These are phyloP conservation scores for Branchinecta lynchi DNA, from an alignment of 1,140 invertebrate species.

Conservation along the genomic window DNA sequence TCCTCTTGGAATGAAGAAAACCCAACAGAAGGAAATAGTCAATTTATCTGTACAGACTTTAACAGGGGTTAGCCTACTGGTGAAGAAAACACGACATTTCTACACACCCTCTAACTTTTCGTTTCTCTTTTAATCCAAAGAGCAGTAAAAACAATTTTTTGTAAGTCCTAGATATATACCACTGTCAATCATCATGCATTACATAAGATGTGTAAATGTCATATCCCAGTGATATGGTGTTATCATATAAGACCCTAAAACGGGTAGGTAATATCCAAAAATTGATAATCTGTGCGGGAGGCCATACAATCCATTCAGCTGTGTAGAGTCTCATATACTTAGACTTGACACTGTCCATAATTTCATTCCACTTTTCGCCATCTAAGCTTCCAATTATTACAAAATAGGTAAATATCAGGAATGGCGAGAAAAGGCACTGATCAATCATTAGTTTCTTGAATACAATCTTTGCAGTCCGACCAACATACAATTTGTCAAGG, in stretches of 20 bases:
- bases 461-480: conserved; percentile 48
- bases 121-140: too few relatives aligned
- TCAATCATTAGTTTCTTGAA: conserved; percentile 72
- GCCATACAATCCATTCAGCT: conserved; percentile 66
- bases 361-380: conserved; percentile 40
- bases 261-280: conserved; percentile 69
- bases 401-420: conserved; percentile 67
- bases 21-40: too few relatives aligned
- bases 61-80: too few relatives aligned
- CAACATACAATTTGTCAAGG: conserved; percentile 50
- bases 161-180: too few relatives aligned
- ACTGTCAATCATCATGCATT: conserved; percentile 40
- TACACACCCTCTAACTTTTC: too few relatives aligned
- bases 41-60: too few relatives aligned
- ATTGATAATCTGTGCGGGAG: conserved; percentile 63
- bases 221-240: conserved; percentile 72
- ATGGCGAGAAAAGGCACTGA: conserved; percentile 70
- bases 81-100: too few relatives aligned
- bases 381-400: conserved; percentile 56
- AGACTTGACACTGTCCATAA: conserved; percentile 50
- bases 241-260: conserved; percentile 79
- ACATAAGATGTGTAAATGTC: conserved; percentile 83
- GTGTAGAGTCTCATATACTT: conserved; percentile 64
- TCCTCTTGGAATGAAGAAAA: too few relatives aligned
- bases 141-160: too few relatives aligned